A percentile compares a stretch with the other conserved stretches of the same genome.
Evolutionary conservation across 2,888 invertebrate species (phyloP).

Genomic region (Dolomedes plantarius): DNA sequence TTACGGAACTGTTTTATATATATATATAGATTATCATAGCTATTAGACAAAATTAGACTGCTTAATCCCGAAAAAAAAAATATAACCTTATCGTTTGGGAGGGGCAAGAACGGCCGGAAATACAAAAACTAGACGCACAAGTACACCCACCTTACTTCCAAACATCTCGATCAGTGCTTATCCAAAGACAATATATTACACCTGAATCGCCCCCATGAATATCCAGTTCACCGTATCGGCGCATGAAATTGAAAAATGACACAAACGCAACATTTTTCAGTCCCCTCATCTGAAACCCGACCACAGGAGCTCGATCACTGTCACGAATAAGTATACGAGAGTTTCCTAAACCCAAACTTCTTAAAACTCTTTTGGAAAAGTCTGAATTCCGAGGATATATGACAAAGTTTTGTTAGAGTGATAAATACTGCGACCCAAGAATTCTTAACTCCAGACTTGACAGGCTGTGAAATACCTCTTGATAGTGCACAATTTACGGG

Average conservation of each 20-base stretch:
- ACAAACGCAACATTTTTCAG: slow-evolving; percentile 64
- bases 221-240: too few species aligned
- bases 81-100: too few species aligned
- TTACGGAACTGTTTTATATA: too few species aligned
- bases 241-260: slow-evolving; percentile 59
- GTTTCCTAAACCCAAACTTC: slow-evolving; percentile 15
- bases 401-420: slow-evolving; percentile 5
- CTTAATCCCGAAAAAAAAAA: too few species aligned
- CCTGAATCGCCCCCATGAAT: too few species aligned
- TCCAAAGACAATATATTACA: too few species aligned
- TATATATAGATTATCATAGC: too few species aligned
- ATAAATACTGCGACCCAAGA: background rate
- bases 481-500: background rate
- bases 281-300: slow-evolving; percentile 57
- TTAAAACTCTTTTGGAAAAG: background rate
- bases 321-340: slow-evolving; percentile 66
- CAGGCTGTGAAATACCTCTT: background rate
- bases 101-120: too few species aligned
- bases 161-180: too few species aligned
- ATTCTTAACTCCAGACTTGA: background rate
- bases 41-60: too few species aligned
- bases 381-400: background rate
- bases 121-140: too few species aligned
- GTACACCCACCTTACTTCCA: too few species aligned
- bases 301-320: slow-evolving; percentile 64